A percentile compares a stretch with the other conserved stretches of the same genome.
phyloP scores from a whole-genome alignment of 2,797 vertebrate genomes.

The Hirundo rustica region DNA sequence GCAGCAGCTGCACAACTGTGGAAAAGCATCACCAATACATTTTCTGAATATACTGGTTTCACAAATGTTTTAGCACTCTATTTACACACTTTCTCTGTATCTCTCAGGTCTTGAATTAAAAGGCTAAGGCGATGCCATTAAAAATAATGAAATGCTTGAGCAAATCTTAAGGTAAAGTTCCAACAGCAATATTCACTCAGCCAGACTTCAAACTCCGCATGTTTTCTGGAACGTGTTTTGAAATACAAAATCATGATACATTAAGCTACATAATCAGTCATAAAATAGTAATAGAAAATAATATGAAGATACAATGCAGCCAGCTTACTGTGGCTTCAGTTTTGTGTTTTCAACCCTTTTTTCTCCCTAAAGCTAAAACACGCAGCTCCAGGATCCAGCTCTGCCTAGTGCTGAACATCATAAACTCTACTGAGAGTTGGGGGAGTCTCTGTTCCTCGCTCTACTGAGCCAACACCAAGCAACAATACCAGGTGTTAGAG shows the following conservation, averaged over 20 bases:
- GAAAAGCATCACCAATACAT: not conserved
- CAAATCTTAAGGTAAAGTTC: slow-evolving; percentile 22
- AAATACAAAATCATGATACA: not conserved
- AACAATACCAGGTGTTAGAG: not conserved
- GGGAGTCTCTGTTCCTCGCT: not conserved
- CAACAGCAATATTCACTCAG: slow-evolving; percentile 47
- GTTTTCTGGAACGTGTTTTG: slow-evolving; percentile 31
- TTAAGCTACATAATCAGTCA: not conserved
- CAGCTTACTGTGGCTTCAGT: not conserved
- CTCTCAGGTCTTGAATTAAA: not conserved
- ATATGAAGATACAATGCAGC: not conserved
- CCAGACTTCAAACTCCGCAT: slow-evolving; percentile 5
- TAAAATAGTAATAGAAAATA: slow-evolving; percentile 33
- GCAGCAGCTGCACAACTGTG: not conserved
- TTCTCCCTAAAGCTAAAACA: not conserved
- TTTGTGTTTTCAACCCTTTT: not conserved
- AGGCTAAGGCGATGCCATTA: not conserved
- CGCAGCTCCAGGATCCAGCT: not conserved
- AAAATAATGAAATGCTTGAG: slow-evolving; percentile 30
- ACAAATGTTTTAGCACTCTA: not conserved
- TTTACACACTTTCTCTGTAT: not conserved
- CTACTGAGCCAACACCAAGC: not conserved
- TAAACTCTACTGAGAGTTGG: not conserved
- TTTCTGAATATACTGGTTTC: not conserved
- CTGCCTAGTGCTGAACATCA: not conserved